Base-by-base conservation (phyloP, 2,888 invertebrate genomes). In the Horisme vitalbata region DNA sequence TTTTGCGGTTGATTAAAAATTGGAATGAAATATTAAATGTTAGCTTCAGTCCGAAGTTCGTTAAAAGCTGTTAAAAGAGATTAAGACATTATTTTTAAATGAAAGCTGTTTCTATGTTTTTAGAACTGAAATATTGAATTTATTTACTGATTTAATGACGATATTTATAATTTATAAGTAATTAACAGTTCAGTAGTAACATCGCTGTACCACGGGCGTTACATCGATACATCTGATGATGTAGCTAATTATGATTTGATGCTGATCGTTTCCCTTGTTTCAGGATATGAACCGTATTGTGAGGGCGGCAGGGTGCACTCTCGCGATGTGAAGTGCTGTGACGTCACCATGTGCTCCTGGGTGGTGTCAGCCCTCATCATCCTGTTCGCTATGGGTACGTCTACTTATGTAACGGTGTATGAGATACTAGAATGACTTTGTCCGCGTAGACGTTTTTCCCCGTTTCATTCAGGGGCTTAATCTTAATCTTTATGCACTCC, bases 321-420 rank as follows among this genome's bases (percentile, higher is more conserved):
- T 53, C 57, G 71, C 55, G 61, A 73, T 71, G 78, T 77, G 70
- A 73, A 58, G 56, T 36, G 34, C 45, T 24, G 34, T 56, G 59
- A 61, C 70, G 62, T 66, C 83, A 81, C 61, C 55, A 88, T 88
- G 88, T 72, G 83, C 80, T 82, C 84, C 63, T 82, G 86, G 83
- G 70, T 79, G 58, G 77, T 82, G 48, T 75, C 80, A 26, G 78
- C 75, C 60, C 71, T 86, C 70, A 75, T 82, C 74, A 79, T 86
- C 70, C 77, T 85, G 48, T 79, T 80, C 55, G 85, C 79, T 55
- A 85, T 85, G 79, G 88, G 88, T 88, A 52, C 77, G 84, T 71
- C 4, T 12, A 30, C 2, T 14, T 14, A 9, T 14, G 8, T 6
- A 21, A 20, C 8, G n/a, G n/a, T n/a, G n/a, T n/a, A n/a, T n/a